Evolutionary conservation across 1,140 invertebrate species (phyloP).

Genomic region (Linepithema humile): DNA sequence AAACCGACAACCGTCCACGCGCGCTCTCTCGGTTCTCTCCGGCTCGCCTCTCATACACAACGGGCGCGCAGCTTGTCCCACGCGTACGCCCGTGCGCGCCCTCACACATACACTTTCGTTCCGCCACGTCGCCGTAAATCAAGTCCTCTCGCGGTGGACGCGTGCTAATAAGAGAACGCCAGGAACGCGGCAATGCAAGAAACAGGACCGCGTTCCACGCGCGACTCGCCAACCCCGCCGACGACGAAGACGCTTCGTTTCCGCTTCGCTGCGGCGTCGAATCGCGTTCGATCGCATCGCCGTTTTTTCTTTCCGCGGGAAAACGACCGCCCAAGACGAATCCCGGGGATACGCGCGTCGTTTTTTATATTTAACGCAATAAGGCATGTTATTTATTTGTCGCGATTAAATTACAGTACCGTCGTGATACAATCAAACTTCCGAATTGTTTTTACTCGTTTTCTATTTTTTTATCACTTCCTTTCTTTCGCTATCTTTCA

Average conservation of each 20-base stretch:
- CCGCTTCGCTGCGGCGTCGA: conserved; percentile 5
- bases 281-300: not conserved
- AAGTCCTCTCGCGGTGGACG: conserved; percentile 33
- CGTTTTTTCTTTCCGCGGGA: not conserved
- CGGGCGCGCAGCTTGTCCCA: not conserved
- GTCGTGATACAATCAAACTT: no score
- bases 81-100: not conserved
- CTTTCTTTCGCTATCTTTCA: no score
- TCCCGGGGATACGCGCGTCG: not conserved
- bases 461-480: no score
- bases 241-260: not conserved
- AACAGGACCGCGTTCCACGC: conserved; percentile 20
- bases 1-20: conserved; percentile 79
- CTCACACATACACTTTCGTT: conserved; percentile 28
- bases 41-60: no score
- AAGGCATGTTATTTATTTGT: not conserved
- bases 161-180: conserved; percentile 42
- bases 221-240: not conserved
- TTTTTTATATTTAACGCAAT: not conserved
- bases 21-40: conserved; percentile 54
- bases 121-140: conserved; percentile 60
- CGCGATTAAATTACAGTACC: not conserved
- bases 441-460: no score
- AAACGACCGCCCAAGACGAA: not conserved
- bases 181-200: conserved; percentile 52